Percentiles rank a stretch among this genome's conserved stretches.
Evolutionary conservation across 2,888 invertebrate genomes (phyloP).

Genomic region (Hipparchia semele): DNA sequence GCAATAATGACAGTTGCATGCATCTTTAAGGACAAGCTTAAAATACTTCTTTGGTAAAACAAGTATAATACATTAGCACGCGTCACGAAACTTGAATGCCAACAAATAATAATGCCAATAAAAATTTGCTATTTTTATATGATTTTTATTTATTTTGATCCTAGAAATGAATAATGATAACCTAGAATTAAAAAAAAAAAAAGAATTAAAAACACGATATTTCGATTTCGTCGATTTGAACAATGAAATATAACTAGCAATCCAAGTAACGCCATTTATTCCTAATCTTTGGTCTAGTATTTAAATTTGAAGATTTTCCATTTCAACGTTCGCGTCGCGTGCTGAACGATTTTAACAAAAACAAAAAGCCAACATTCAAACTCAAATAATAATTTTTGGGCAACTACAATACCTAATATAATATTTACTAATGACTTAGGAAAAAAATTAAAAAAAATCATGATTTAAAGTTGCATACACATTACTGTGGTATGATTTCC

Average conservation of each 20-base stretch:
- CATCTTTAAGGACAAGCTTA: constrained; percentile 1
- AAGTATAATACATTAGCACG: not conserved
- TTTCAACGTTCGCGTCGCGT: constrained; percentile 1
- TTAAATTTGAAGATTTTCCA: no score
- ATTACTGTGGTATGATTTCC: not conserved
- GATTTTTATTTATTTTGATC: not conserved
- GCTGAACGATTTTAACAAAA: not conserved
- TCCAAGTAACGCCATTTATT: no score
- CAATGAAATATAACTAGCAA: no score
- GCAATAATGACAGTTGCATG: constrained; percentile 9
- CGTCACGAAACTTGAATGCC: not conserved
- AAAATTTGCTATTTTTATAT: no score
- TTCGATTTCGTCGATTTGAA: no score
- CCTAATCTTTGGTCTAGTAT: no score
- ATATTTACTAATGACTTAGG: constrained; percentile 13
- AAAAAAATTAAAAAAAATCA: not conserved
- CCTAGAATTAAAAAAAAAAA: no score
- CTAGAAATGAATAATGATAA: no score
- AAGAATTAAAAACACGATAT: no score
- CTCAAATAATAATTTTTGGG: not conserved
- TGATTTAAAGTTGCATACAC: not conserved
- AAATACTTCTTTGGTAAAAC: constrained; percentile 20
- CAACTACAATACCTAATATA: not conserved
- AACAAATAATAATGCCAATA: no score
- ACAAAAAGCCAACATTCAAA: constrained; percentile 5